phyloP scores from a whole-genome alignment of 2,888 invertebrate species.

The Cerceris ruficornis region DNA sequence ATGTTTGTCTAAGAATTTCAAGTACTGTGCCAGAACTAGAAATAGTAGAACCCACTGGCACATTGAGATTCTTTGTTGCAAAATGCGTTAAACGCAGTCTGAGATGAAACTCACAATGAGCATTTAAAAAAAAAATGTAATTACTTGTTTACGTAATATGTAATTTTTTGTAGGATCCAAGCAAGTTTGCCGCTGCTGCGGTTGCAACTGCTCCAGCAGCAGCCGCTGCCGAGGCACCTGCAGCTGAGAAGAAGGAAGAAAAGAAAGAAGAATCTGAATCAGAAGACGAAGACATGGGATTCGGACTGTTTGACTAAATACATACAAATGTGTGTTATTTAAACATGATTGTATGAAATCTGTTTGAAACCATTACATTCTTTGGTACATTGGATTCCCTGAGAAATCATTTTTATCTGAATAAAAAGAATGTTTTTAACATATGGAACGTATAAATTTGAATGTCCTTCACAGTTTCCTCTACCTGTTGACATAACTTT shows the following conservation, averaged over 20 bases:
- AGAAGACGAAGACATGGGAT: conserved; percentile 98
- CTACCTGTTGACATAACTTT: not conserved
- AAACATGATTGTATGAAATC: conserved; percentile 3
- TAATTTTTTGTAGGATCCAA: conserved; percentile 89
- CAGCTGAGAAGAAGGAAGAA: conserved; percentile 89
- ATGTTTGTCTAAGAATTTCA: conserved; percentile 71
- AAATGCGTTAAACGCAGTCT: conserved; percentile 71
- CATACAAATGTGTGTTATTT: conserved; percentile 6
- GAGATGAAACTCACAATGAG: conserved; percentile 48
- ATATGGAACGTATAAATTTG: not conserved
- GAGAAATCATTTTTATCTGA: conserved; percentile 35
- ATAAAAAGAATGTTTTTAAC: conserved; percentile 62
- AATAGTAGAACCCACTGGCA: conserved; percentile 82
- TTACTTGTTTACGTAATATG: conserved; percentile 8
- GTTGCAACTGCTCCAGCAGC: conserved; percentile 85
- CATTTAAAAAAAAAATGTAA: not conserved
- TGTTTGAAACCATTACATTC: not conserved
- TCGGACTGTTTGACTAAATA: conserved; percentile 94
- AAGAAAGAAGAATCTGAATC: conserved; percentile 89
- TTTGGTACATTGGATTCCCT: not conserved
- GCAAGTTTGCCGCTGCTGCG: conserved; percentile 91
- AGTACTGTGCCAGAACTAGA: conserved; percentile 79
- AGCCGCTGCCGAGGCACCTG: conserved; percentile 85
- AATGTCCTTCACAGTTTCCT: not conserved
- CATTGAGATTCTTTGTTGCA: conserved; percentile 70